Evolutionary conservation across 2,888 invertebrate species (phyloP).

Genomic region (Drosophila monieri): DNA sequence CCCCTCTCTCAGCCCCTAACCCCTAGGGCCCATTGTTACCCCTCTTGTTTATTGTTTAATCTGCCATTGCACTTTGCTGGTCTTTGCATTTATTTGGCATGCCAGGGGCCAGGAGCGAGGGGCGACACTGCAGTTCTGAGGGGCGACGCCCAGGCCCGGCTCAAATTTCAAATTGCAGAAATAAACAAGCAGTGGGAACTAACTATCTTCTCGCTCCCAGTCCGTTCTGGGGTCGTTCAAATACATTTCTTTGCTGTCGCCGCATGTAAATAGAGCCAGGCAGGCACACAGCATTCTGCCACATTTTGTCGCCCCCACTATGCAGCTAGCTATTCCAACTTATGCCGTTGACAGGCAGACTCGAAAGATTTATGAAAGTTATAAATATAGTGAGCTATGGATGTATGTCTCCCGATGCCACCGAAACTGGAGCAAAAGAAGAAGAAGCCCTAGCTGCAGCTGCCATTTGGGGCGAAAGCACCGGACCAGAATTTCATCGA

Average conservation of each 20-base stretch:
- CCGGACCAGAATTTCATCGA: constrained; percentile 34
- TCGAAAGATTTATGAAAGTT: constrained; percentile 49
- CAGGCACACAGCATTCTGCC: not conserved
- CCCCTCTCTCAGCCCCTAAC: constrained; percentile 4
- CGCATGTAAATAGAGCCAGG: constrained; percentile 37
- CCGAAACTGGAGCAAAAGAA: constrained; percentile 39
- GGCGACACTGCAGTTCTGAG: constrained; percentile 27
- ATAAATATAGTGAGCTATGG: constrained; percentile 37
- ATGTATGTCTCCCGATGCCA: constrained; percentile 1
- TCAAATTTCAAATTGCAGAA: constrained; percentile 54
- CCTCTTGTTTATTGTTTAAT: constrained; percentile 62
- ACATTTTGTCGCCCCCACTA: not conserved
- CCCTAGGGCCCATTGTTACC: constrained; percentile 29
- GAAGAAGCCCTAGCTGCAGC: constrained; percentile 26
- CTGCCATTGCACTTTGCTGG: constrained; percentile 65
- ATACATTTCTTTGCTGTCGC: constrained; percentile 33
- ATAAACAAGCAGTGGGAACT: constrained; percentile 29
- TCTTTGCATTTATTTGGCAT: constrained; percentile 35
- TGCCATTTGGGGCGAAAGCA: constrained; percentile 17
- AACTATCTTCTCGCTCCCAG: constrained; percentile 7
- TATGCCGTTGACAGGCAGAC: constrained; percentile 43
- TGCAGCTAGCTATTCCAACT: not conserved
- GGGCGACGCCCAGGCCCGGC: constrained; percentile 30
- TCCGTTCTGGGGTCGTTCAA: constrained; percentile 13
- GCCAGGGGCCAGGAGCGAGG: constrained; percentile 6